Evolutionary conservation across 2,797 vertebrate species (phyloP), one percentile per base, ranked within the genome.

Genomic region (Tympanoctomys barrerae): DNA sequence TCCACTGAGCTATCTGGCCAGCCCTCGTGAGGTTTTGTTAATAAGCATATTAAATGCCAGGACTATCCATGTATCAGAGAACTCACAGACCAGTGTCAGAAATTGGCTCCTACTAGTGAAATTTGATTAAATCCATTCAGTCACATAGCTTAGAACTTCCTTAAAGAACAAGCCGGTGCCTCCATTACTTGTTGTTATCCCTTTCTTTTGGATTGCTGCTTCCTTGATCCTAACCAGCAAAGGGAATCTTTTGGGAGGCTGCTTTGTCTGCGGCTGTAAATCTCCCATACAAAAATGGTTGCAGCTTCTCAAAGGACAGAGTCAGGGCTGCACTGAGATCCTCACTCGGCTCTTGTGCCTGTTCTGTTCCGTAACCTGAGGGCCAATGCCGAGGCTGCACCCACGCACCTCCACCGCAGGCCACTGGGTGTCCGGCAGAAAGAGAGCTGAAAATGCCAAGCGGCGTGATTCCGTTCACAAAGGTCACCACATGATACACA

Each of bases 331-430:
- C 66, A 89, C 5, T 77, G 31, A 75, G 10, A 89, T 87, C 70
- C 2, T 39, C 11, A 81, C 46, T 70, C 19, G 79, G 88, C 57
- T 71, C 71, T 79, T 86, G 13, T 57, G 24, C 52, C 31, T 61
- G 24, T 21, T 95, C 49, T 92, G 28, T 87, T 96, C 91, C 64
- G 13, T 64, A 90, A 91, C 26, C 39, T 70, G 28, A 92, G 89
- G 2, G 14, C 68, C 9, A 36, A 90, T 36, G 36, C 81, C 82
- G 81, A 12, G 22, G 64, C 81, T 78, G 49, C 57, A 19, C 66
- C 85, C 42, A 83, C 6, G 52, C 49, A 92, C 31, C 7, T 89
- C 73, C 42, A 49, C 28, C 78, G 46, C 16, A 77, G 79, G 54
- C 62, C 61, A 86, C 39, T n/a, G 36, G 3, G 16, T 75, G 70